Percentiles rank a stretch among this genome's conserved stretches.
Conservation (phyloP, 2,888 invertebrate genomes). For the Xestoiulus laeticollis region DNA sequence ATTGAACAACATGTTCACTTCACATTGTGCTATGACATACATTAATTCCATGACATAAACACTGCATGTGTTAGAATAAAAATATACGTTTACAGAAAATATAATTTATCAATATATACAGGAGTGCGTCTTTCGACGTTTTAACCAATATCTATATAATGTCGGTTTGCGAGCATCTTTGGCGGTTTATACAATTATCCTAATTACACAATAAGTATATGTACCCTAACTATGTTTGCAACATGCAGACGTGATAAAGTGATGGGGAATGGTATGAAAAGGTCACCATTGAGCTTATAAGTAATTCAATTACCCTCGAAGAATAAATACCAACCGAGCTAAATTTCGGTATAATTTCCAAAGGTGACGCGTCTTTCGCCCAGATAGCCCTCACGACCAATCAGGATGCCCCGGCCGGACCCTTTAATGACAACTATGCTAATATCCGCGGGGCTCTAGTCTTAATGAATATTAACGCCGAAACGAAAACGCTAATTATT, state of each 20-base stretch:
- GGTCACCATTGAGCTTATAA: not conserved
- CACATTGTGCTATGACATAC: too few species aligned
- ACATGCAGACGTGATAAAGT: not conserved
- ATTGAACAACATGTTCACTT: too few species aligned
- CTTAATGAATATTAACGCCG: slow-evolving; percentile 43
- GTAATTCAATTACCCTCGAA: not conserved
- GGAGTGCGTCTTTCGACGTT: too few species aligned
- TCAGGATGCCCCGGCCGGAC: not conserved
- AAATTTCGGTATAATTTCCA: not conserved
- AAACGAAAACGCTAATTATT: slow-evolving; percentile 30
- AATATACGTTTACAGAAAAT: too few species aligned
- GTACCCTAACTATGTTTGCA: too few species aligned
- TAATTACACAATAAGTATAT: not conserved
- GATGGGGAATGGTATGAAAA: not conserved
- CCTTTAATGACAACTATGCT: slow-evolving; percentile 27
- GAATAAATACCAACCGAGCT: not conserved
- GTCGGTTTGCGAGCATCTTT: not conserved
- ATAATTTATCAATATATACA: not conserved
- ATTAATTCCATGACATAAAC: too few species aligned
- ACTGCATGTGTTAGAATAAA: too few species aligned
- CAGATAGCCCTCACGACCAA: not conserved
- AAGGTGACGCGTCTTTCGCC: not conserved
- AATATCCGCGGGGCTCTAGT: slow-evolving; percentile 8
- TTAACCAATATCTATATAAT: too few species aligned
- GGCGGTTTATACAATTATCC: not conserved